Evolutionary conservation across 2,888 invertebrate genomes (phyloP).

Genomic region (Drosophila meridionalis): DNA sequence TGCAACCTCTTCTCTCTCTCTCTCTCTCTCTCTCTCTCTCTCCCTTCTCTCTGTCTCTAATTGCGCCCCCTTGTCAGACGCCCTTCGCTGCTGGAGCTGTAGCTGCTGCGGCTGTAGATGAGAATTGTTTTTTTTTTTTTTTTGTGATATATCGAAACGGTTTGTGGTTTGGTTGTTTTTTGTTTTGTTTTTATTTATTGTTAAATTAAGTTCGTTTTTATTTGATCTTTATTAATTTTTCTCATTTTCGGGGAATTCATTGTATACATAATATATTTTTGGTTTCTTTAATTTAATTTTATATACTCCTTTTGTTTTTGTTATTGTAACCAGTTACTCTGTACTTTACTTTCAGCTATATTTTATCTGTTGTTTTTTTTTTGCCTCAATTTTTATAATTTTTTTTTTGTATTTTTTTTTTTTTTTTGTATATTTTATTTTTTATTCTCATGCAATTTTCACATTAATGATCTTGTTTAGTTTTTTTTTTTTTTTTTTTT

Average conservation of each 20-base stretch:
- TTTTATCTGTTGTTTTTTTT: constrained; percentile 46
- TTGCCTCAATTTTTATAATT: constrained; percentile 45
- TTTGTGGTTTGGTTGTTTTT: constrained; percentile 30
- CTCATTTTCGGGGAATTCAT: constrained; percentile 47
- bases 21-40: background rate
- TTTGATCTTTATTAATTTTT: constrained; percentile 54
- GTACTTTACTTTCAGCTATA: constrained; percentile 67
- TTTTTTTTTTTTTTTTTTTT: constrained; percentile 30
- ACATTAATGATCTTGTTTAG: constrained; percentile 65
- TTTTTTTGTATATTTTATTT: constrained; percentile 38
- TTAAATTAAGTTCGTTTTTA: constrained; percentile 72
- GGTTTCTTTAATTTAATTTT: constrained; percentile 55
- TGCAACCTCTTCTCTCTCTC: background rate
- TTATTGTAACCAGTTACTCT: constrained; percentile 80
- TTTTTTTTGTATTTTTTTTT: constrained; percentile 38
- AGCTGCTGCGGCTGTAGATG: constrained; percentile 22
- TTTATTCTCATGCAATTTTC: constrained; percentile 63
- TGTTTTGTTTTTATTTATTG: constrained; percentile 33
- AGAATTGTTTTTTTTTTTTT: constrained; percentile 63
- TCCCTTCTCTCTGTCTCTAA: background rate
- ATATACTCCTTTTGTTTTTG: constrained; percentile 65
- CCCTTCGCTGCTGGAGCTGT: constrained; percentile 1
- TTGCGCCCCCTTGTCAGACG: background rate
- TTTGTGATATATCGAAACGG: constrained; percentile 69
- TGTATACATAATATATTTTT: constrained; percentile 73